Evolutionary conservation across 2,113 vertebrate genomes (phyloP).

Genomic region (Mesoclemmys tuberculata): DNA sequence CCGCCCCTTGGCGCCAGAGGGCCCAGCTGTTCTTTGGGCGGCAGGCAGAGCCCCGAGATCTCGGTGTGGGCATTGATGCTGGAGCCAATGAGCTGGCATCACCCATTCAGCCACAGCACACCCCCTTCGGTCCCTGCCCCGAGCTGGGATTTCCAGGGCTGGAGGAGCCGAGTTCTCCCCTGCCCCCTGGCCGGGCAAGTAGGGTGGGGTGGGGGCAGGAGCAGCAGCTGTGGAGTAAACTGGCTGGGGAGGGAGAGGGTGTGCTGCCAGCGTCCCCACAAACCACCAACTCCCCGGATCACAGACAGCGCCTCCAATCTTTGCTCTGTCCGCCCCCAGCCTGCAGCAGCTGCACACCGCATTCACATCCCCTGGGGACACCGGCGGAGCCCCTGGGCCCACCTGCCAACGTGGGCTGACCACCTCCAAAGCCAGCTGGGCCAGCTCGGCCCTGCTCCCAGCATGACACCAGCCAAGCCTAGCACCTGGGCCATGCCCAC

Average conservation of each 20-base stretch:
- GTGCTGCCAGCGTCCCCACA: not conserved
- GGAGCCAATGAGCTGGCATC: not conserved
- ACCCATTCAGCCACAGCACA: not conserved
- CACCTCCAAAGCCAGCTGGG: not conserved
- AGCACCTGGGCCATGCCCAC: not conserved
- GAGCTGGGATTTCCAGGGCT: not conserved
- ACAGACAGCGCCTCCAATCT: not conserved
- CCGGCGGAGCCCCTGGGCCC: no score
- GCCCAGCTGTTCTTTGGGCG: not conserved
- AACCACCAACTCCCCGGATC: not conserved
- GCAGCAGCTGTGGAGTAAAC: no score
- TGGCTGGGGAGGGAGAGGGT: no score
- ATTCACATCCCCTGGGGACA: no score
- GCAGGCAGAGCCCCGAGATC: no score
- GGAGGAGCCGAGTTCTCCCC: not conserved
- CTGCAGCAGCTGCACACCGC: not conserved
- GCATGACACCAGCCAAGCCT: not conserved
- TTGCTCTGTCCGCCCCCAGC: not conserved
- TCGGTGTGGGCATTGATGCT: no score
- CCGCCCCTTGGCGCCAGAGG: no score
- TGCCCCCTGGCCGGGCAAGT: not conserved
- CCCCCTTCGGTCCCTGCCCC: not conserved
- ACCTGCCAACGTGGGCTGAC: not conserved
- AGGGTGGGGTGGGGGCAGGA: not conserved
- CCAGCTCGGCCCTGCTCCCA: no score